phyloP scores from a whole-genome alignment of 1,140 invertebrate genomes.

The Halotydeus destructor region DNA sequence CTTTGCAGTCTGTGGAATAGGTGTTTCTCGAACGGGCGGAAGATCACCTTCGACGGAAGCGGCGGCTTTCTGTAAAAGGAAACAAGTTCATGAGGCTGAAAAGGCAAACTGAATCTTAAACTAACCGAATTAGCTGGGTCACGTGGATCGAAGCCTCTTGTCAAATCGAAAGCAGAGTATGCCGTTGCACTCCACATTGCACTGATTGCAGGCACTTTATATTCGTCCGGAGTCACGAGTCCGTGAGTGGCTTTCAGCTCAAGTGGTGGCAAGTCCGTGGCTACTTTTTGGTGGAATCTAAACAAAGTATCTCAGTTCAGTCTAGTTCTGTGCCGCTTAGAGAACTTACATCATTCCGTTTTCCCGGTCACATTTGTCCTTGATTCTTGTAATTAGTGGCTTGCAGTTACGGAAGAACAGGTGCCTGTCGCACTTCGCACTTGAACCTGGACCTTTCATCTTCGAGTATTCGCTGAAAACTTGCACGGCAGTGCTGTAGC shows the following conservation, averaged over 20 bases:
- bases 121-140: too few species aligned
- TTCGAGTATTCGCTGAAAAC: slow-evolving; percentile 38
- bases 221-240: slow-evolving; percentile 40
- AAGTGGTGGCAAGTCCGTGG: slow-evolving; percentile 35
- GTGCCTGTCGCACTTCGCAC: slow-evolving; percentile 39
- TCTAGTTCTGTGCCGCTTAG: too few species aligned
- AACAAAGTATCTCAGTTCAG: slow-evolving; percentile 11
- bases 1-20: slow-evolving; percentile 34
- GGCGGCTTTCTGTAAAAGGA: slow-evolving; percentile 23
- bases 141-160: too few species aligned
- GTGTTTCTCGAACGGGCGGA: slow-evolving; percentile 41
- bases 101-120: too few species aligned
- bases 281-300: slow-evolving; percentile 45
- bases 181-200: slow-evolving; percentile 35
- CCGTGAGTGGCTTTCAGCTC: slow-evolving; percentile 45
- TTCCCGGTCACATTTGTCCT: slow-evolving; percentile 48
- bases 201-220: slow-evolving; percentile 31
- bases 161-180: slow-evolving; percentile 37
- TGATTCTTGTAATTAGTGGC: slow-evolving; percentile 35
- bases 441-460: slow-evolving; percentile 35
- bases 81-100: too few species aligned
- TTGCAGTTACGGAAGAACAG: slow-evolving; percentile 39
- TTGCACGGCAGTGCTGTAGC: slow-evolving; percentile 26
- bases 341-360: slow-evolving; percentile 46
- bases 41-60: slow-evolving; percentile 32